Conservation (phyloP, 2,888 invertebrate genomes). For the Xanthorhoe designata region DNA sequence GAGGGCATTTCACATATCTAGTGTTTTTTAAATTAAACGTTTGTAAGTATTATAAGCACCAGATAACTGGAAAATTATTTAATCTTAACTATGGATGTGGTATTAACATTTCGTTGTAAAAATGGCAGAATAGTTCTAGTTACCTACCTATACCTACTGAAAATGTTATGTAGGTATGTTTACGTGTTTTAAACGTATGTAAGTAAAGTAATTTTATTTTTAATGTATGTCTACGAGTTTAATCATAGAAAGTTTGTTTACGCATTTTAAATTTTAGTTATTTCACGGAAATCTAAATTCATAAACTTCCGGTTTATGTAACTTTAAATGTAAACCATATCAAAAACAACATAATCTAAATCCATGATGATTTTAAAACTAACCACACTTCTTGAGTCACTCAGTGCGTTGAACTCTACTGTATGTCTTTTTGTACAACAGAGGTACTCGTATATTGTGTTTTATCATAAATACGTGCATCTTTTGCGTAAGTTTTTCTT, state of each 20-base stretch:
- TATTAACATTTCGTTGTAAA: too few relatives aligned
- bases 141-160: too few relatives aligned
- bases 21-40: too few relatives aligned
- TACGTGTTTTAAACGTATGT: too few relatives aligned
- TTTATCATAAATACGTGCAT: neutral
- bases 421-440: neutral
- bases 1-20: too few relatives aligned
- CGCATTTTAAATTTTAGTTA: neutral
- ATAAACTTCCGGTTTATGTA: neutral
- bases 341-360: neutral
- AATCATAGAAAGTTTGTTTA: neutral
- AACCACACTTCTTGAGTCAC: constrained; percentile 3
- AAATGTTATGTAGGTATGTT: too few relatives aligned
- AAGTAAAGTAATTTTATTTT: too few relatives aligned
- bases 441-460: neutral
- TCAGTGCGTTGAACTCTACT: constrained; percentile 9
- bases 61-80: too few relatives aligned
- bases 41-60: too few relatives aligned
- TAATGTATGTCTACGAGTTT: neutral
- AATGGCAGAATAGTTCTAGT: too few relatives aligned
- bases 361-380: neutral
- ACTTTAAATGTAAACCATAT: neutral
- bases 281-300: neutral
- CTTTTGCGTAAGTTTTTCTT: neutral
- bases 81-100: too few relatives aligned